Conservation (phyloP, 2,888 invertebrate species). For the Spisula subtruncata region DNA sequence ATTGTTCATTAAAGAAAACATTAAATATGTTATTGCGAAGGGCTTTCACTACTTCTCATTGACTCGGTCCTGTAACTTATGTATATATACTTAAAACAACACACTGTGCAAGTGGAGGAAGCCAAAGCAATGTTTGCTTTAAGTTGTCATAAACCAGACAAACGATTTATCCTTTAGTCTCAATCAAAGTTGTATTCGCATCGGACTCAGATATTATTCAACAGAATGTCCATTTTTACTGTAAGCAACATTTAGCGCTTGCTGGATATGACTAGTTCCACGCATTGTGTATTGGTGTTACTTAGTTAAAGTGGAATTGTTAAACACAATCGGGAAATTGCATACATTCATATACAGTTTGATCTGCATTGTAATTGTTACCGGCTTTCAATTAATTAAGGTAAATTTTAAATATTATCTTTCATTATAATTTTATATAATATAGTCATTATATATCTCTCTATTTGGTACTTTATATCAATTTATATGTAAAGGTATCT, state of each 20-base stretch:
- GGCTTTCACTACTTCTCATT: not conserved
- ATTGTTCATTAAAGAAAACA: too few species aligned
- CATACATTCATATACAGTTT: not conserved
- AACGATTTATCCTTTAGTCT: not conserved
- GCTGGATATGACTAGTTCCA: not conserved
- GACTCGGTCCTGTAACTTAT: too few species aligned
- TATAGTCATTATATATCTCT: too few species aligned
- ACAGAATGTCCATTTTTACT: not conserved
- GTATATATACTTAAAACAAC: not conserved
- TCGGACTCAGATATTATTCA: conserved; percentile 18
- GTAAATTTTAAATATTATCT: too few species aligned
- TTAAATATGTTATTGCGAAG: too few species aligned
- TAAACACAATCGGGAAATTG: not conserved
- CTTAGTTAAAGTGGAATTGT: not conserved
- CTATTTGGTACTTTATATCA: too few species aligned
- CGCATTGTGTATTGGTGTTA: not conserved
- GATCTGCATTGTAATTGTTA: too few species aligned
- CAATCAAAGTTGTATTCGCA: conserved; percentile 6
- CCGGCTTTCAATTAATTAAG: too few species aligned
- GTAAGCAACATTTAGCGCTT: conserved; percentile 14
- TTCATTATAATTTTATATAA: too few species aligned
- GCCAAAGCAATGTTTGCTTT: not conserved
- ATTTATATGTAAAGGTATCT: too few species aligned
- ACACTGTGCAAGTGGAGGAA: not conserved
- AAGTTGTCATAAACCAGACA: conserved; percentile 15